Conservation (phyloP, 2,888 invertebrate genomes). For the Villa cingulata region DNA sequence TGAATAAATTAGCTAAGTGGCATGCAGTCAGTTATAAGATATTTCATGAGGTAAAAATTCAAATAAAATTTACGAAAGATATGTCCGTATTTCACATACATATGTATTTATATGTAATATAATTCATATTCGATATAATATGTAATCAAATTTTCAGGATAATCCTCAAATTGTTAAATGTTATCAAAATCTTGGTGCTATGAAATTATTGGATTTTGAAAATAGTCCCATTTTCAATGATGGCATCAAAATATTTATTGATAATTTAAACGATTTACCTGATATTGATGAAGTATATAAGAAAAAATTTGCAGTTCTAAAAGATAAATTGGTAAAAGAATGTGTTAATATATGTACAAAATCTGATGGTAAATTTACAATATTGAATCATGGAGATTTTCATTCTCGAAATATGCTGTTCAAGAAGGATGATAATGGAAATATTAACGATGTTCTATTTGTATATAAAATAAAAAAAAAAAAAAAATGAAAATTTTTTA, state of each 20-base stretch:
- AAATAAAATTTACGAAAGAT: no score
- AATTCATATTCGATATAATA: no score
- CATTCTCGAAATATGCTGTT: slow-evolving; percentile 36
- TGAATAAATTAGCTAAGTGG: slow-evolving; percentile 36
- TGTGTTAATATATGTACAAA: no score
- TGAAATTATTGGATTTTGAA: background rate
- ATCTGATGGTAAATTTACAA: slow-evolving; percentile 16
- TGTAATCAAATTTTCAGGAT: background rate
- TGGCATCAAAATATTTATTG: no score
- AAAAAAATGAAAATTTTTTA: background rate
- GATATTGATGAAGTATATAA: no score
- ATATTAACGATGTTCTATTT: slow-evolving; percentile 5
- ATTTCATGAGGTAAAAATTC: background rate
- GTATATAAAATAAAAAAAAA: slow-evolving; percentile 1
- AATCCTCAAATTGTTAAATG: background rate
- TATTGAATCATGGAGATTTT: slow-evolving; percentile 36
- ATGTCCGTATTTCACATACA: no score
- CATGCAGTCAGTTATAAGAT: slow-evolving; percentile 29
- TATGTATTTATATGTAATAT: no score
- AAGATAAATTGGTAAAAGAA: no score
- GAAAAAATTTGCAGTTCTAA: no score
- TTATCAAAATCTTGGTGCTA: background rate
- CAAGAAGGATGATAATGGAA: slow-evolving; percentile 18
- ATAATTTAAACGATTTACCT: no score
- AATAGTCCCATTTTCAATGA: no score